A percentile compares a stretch with the other conserved stretches of the same genome.
Evolutionary conservation across 2,888 invertebrate genomes (phyloP).

Genomic region (Agrilus biguttatus): DNA sequence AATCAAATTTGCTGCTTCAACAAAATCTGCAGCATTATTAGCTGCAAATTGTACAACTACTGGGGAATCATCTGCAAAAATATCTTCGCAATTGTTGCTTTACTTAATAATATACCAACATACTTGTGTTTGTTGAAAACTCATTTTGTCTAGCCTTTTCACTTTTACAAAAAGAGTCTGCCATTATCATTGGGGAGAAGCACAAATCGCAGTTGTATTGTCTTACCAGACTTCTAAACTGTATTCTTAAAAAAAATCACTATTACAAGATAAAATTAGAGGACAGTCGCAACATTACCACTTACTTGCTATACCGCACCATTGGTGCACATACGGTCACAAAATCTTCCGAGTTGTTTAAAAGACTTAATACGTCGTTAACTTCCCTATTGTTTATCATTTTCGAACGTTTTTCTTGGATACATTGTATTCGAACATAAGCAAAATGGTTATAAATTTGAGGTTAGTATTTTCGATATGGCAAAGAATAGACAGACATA

Average conservation of each 20-base stretch:
- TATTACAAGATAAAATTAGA: not conserved
- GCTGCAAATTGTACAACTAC: slow-evolving; percentile 92
- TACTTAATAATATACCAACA: slow-evolving; percentile 3
- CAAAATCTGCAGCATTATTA: slow-evolving; percentile 67
- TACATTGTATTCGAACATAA: too few species aligned
- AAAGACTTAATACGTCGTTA: not conserved
- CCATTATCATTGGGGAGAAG: slow-evolving; percentile 94
- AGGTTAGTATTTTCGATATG: too few species aligned
- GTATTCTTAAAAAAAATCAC: slow-evolving; percentile 38
- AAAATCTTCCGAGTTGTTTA: slow-evolving; percentile 19
- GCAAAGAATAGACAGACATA: too few species aligned
- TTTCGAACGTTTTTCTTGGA: too few species aligned
- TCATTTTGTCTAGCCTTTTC: slow-evolving; percentile 72
- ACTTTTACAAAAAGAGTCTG: slow-evolving; percentile 85
- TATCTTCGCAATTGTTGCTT: not conserved
- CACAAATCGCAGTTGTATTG: slow-evolving; percentile 77
- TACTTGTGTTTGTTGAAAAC: slow-evolving; percentile 53
- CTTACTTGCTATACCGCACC: slow-evolving; percentile 83
- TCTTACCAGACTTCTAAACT: slow-evolving; percentile 61
- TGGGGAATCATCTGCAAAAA: slow-evolving; percentile 55
- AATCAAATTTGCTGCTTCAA: slow-evolving; percentile 70
- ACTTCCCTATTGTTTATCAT: not conserved
- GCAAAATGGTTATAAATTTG: too few species aligned
- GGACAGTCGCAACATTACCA: not conserved
- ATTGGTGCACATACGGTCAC: slow-evolving; percentile 85